Evolutionary conservation across 2,113 vertebrate genomes (phyloP).

Genomic region (Gallinago media): DNA sequence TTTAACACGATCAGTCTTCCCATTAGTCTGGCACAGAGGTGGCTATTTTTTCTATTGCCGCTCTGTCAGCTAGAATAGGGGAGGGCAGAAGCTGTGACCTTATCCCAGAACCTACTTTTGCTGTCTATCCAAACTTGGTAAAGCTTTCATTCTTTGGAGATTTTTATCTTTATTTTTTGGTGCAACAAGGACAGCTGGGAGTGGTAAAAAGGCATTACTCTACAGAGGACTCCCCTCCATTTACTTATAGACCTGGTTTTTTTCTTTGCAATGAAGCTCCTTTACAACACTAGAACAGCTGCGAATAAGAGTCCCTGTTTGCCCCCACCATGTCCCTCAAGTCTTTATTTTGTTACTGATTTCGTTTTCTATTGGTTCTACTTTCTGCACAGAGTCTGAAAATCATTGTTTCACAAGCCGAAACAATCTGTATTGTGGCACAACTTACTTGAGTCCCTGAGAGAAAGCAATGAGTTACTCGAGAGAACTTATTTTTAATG

Average conservation of each 20-base stretch:
- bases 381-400: background rate
- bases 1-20: background rate
- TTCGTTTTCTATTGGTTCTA: background rate
- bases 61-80: background rate
- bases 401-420: background rate
- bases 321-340: background rate
- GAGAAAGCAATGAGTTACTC: background rate
- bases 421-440: background rate
- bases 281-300: background rate
- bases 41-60: background rate
- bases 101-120: background rate
- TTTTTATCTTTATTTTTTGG: background rate
- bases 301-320: background rate
- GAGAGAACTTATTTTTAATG: background rate
- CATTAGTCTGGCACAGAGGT: background rate
- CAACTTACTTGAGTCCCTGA: background rate
- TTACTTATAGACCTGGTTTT: background rate
- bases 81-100: conserved; percentile 1
- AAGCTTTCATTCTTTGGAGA: background rate
- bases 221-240: background rate
- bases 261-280: background rate
- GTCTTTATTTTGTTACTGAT: background rate
- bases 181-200: background rate
- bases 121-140: background rate
- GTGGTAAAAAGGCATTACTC: background rate